Evolutionary conservation across 2,113 vertebrate species (phyloP), one percentile per base, ranked within the genome.

Genomic region (Todiramphus chloris): DNA sequence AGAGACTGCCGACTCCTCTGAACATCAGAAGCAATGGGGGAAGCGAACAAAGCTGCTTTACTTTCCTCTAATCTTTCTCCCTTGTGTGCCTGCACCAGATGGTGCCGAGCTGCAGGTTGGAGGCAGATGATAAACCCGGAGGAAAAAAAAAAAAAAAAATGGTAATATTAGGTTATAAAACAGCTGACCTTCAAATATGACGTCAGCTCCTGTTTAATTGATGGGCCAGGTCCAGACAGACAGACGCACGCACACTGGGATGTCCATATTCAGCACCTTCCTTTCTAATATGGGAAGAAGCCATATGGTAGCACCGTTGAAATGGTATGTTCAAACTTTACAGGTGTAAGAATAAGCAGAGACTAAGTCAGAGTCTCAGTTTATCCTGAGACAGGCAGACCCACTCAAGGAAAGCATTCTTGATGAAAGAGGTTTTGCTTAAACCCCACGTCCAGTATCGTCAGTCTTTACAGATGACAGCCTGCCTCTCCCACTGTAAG

Each of bases 131-230:
- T 80, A 96, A 95, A 96, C 76, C 90, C 93, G 87, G 81, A 87
- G 80, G 91, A 56, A 56, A 56, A 56, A 4, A 41, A 63, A 64
- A 86, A 25, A 50, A 50, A 24, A 83, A 63, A 11, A 80, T 0
- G 24, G 67, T 80, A 85, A 84, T 87, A 94, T 69, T 76, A 92
- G 88, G 86, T 93, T 94, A 95, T 80, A 80, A 95, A 97, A 90
- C 83, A 92, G 85, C 75, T 93, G 87, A 93, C 91, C 97, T 96
- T 94, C 96, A 95, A 87, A 91, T 13, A 64, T 90, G 85, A 96
- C 19, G 27, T 81, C 94, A 66, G 60, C 35, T 82, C 73, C 53
- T 87, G 44, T 62, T 82, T 96, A 95, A 87, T 67, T 81, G 92
- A 84, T 73, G 83, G 96, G 86, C 92, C 43, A 58, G 73, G 74